A percentile compares a stretch with the other conserved stretches of the same genome.
Evolutionary conservation across 2,888 invertebrate species (phyloP).

Genomic region (Lamellibrachia satsuma): DNA sequence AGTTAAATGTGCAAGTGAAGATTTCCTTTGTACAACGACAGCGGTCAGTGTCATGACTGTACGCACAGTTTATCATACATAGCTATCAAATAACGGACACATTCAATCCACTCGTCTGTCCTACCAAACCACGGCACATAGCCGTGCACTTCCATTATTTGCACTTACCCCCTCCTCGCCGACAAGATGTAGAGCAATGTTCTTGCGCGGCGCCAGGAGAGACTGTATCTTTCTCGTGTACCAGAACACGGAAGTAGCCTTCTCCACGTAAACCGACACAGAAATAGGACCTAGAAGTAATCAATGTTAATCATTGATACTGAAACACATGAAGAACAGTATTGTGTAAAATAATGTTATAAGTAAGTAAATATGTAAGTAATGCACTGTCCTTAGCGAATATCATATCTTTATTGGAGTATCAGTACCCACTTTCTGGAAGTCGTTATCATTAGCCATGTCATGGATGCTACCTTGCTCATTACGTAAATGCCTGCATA

Average conservation of each 20-base stretch:
- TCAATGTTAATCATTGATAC: not conserved
- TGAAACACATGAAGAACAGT: not conserved
- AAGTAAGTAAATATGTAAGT: no score
- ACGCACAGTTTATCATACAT: not conserved
- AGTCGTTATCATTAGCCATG: no score
- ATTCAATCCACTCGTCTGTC: not conserved
- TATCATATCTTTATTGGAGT: no score
- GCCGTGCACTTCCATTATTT: not conserved
- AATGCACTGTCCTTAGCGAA: no score
- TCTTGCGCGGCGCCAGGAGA: not conserved
- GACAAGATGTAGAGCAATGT: conserved; percentile 18
- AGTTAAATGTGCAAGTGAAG: not conserved
- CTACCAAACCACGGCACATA: not conserved
- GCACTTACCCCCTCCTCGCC: not conserved
- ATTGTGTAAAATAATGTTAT: no score
- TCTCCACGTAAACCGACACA: conserved; percentile 18
- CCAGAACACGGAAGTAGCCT: not conserved
- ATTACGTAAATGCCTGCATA: no score
- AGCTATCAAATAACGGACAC: not conserved
- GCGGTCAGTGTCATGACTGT: not conserved
- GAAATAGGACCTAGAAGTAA: conserved; percentile 19
- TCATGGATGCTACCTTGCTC: no score
- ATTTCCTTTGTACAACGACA: not conserved
- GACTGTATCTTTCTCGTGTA: not conserved
- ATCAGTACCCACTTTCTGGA: no score